Base-by-base conservation (phyloP, 2,888 invertebrate species). In the Xestobium rufovillosum region DNA sequence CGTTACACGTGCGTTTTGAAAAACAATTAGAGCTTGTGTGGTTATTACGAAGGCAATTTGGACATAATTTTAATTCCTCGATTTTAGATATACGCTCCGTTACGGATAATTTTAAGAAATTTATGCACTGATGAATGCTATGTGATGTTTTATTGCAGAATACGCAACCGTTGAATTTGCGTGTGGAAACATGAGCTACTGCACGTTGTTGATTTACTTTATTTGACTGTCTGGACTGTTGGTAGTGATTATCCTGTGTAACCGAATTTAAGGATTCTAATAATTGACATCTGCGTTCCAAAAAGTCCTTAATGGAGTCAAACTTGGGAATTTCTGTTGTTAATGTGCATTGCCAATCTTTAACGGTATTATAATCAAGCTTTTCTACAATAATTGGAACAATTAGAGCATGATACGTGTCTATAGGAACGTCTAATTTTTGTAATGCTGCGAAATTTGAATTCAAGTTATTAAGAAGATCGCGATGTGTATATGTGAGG, bases 311-410 rank as follows among this genome's bases (percentile, higher is more conserved):
- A 12, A 32, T 19, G n/a, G 11, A 4, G 19, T 16, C 3, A 11
- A 19, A 32, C n/a, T 2, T 32, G 4, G 23, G 23, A 19, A 32
- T 11, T 19, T 32, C 12, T 2, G 32, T 8, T 14, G 3, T 19
- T 3, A 19, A 14, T 19, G 16, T 32, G 2, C 10, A 4, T 12
- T 32, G 32, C 32, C 32, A 32, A 19, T 32, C 32, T 14, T 23
- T 32, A 19, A 10, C n/a, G 2, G 25, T 19, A 19, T 19, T 12
- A 6, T 32, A 32, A 23, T 32, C 32, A 11, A 32, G 10, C 17
- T 32, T 32, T n/a, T 16, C 16, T 3, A 10, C n/a, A 23, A 32
- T 16, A 4, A 32, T 3, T 29, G 32, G 32, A n/a, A 32, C 23
- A 19, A 26, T 16, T 17, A 32, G 8, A 3, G 16, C 23, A 32